Evolutionary conservation across 2,888 invertebrate genomes (phyloP), one percentile per base, ranked within the genome.

Genomic region (Embidobia sp.): DNA sequence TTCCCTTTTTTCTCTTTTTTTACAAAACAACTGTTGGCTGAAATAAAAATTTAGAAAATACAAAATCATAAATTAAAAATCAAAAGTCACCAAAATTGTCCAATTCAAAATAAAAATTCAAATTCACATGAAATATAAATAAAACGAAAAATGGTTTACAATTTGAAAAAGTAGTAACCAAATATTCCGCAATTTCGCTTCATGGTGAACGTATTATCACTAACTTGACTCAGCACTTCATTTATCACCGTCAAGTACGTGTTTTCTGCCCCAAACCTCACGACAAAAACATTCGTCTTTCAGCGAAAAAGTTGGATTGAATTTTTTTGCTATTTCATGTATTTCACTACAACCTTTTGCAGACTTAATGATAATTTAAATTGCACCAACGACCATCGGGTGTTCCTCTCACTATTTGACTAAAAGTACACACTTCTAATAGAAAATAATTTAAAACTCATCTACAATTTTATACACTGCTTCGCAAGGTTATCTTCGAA

Each of bases 361-460:
- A 33, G 29, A 1, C 19, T 27, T 42, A 42, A 44, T 44, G 27
- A 55, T 48, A 48, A 15, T 57, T 7, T 26, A 37, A 57, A 69
- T 42, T 10, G 26, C 40, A 57, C 49, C 48, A 55, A 27, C 16
- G 57, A 59, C 40, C 31, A 33, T 57, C 33, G 29, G 10, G 16
- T 33, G 16, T 29, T 27, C 13, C 16, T 63, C 31, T 72, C 72
- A 48, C 72, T 63, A 61, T 63, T 72, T 72, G 72, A 72, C 72
- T 72, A 72, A 72, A 48, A 48, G 3, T 63, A 72, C 72, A 72
- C 72, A 72, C 42, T 63, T 72, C 53, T 72, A 63, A 72, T 61
- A 63, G 37, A 72, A 72, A 72, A 61, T 70, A 63, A 63, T 63
- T 63, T 55, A 72, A 72, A 63, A 72, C 46, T 31, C 48, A 72